Evolutionary conservation across 2,797 vertebrate species (phyloP), one percentile per base, ranked within the genome.

Genomic region (Centropyge bicolor): DNA sequence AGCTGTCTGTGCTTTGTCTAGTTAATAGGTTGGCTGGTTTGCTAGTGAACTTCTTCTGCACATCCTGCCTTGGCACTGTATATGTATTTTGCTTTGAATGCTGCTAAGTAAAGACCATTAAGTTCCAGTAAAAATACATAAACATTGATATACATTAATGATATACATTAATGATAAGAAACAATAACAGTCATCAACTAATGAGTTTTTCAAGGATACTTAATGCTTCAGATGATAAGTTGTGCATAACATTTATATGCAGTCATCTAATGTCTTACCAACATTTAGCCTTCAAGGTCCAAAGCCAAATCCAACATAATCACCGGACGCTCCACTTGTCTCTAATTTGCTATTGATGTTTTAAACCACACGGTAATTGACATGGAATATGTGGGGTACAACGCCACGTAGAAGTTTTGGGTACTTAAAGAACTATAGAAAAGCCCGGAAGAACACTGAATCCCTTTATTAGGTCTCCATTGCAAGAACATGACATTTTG

Each of bases 401-500:
- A 64, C 38, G 64, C 60, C 2, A 35, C 54, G 13, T 13, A 31
- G 7, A 74, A 69, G 66, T 81, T 89, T 55, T 35, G 2, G 46
- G 20, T 45, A 63, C 41, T 72, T 20, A 16, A 20, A 54, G 63
- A 84, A 76, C 68, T 59, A 72, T 78, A 36, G 74, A 73, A 76
- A 78, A 78, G 48, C 19, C 27, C 54, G 13, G 12, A 62, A 69
- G 68, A 83, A 76, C 55, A 81, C 27, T 52, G 57, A 80, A 75
- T 83, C 76, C 63, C 56, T 78, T 85, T 82, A 84, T 88, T 83
- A 80, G 48, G 51, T 87, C 72, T 86, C 81, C 49, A 78, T 70
- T 70, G 71, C 71, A 86, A 83, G 81, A 91, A 90, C 86, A 88
- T 90, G 89, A 87, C 85, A 88, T 89, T 92, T 89, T 90, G 78